Evolutionary conservation across 2,113 vertebrate species (phyloP), one percentile per base, ranked within the genome.

Genomic region (Chiloscyllium plagiosum): DNA sequence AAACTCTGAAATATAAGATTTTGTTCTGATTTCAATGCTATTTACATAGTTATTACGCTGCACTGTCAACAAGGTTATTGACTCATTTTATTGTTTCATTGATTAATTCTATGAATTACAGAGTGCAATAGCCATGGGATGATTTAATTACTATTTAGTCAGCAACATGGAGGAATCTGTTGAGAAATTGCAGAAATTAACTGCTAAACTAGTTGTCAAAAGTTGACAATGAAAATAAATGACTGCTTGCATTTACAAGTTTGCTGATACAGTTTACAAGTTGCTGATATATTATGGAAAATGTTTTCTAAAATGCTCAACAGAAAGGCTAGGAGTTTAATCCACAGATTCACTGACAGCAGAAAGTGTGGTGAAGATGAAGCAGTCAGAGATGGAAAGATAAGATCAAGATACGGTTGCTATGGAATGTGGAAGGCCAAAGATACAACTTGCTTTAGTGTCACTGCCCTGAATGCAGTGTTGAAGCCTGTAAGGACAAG

Each of bases 101-200:
- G 89, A 92, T 92, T 93, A 66, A 93, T 93, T 87, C 85, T 93
- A 66, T 93, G 61, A 93, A n/a, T 66, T 93, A 92, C 89, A 93
- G 61, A 65, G 33, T 66, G 61, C 33, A 68, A 66, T 7, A 93
- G 19, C 72, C 61, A 93, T 66, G 89, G 89, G 61, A 93, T 93
- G n/a, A 93, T 93, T 66, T 66, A 93, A 66, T 93, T n/a, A 42
- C 33, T 37, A n/a, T 93, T 37, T 93, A 66, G 52, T 92, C 87
- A 61, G 56, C 56, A 92, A 92, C 56, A 92, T 92, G 33, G 87
- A 92, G 52, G 33, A 61, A 65, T 37, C 89, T 37, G 61, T n/a
- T 65, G 29, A 37, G 56, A 66, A 92, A 92, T 19, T 65, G 56
- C 56, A 37, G 37, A 92, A 66, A 66, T 37, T 93, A 24, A 93